phyloP scores from a whole-genome alignment of 2,888 invertebrate genomes.

The Agrochola lota region DNA sequence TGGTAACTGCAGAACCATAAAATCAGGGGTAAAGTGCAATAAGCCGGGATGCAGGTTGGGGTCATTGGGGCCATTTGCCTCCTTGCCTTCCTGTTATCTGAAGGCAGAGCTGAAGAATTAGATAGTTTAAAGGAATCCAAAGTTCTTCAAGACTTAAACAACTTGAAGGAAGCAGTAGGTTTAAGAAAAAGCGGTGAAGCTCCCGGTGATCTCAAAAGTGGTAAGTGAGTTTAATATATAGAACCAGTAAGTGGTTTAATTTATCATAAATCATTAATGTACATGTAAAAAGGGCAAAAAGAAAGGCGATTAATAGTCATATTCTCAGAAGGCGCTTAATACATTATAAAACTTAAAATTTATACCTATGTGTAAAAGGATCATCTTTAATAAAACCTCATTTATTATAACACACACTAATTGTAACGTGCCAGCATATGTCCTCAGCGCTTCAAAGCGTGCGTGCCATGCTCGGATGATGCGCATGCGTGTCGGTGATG shows the following conservation, averaged over 20 bases:
- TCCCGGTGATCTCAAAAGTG: constrained; percentile 66
- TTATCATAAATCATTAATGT: neutral
- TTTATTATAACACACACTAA: too few relatives aligned
- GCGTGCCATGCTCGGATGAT: too few relatives aligned
- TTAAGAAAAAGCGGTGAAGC: constrained; percentile 21
- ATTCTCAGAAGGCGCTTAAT: neutral
- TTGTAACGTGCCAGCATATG: too few relatives aligned
- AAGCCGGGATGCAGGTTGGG: constrained; percentile 65
- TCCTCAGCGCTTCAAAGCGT: too few relatives aligned
- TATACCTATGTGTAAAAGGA: too few relatives aligned
- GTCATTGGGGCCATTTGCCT: constrained; percentile 66
- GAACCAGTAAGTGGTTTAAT: neutral
- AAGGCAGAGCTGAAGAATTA: constrained; percentile 58
- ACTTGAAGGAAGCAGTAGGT: constrained; percentile 16
- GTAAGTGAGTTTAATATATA: too few relatives aligned
- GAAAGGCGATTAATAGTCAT: neutral
- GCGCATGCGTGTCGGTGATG: too few relatives aligned
- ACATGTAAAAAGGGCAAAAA: neutral
- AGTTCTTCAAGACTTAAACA: constrained; percentile 12
- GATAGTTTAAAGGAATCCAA: constrained; percentile 40
- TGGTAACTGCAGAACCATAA: constrained; percentile 19
- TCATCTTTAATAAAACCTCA: too few relatives aligned
- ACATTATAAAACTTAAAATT: neutral
- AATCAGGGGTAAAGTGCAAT: constrained; percentile 28
- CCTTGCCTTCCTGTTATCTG: constrained; percentile 65